Evolutionary conservation across 2,888 invertebrate genomes (phyloP).

Genomic region (Drosophila aldrichi): DNA sequence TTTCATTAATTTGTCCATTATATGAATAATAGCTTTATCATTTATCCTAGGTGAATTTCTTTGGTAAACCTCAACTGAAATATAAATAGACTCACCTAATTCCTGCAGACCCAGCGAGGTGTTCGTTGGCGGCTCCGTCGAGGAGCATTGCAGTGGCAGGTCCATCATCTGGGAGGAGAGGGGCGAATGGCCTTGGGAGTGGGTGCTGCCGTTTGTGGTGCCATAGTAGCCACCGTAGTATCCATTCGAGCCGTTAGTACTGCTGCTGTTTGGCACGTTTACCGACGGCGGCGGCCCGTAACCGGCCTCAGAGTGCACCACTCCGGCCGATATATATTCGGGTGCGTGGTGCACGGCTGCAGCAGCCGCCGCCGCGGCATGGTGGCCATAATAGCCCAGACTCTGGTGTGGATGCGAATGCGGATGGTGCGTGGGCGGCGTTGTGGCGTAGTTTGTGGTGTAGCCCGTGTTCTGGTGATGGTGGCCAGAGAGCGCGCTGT

Average conservation of each 20-base stretch:
- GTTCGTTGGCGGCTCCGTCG: slow-evolving; percentile 85
- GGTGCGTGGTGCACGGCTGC: slow-evolving; percentile 80
- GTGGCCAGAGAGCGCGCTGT: slow-evolving; percentile 81
- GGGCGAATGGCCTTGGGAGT: slow-evolving; percentile 83
- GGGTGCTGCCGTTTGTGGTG: slow-evolving; percentile 82
- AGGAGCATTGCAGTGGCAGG: slow-evolving; percentile 85
- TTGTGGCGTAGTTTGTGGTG: slow-evolving; percentile 72
- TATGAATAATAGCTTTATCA: too few species aligned
- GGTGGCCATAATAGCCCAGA: slow-evolving; percentile 82
- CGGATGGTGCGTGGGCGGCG: slow-evolving; percentile 77
- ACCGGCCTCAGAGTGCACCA: slow-evolving; percentile 77
- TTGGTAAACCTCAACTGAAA: background rate
- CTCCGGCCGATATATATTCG: slow-evolving; percentile 79
- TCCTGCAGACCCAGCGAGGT: slow-evolving; percentile 85
- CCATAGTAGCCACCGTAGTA: slow-evolving; percentile 85
- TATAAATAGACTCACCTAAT: slow-evolving; percentile 76
- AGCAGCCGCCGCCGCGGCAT: slow-evolving; percentile 77
- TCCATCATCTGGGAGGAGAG: slow-evolving; percentile 85
- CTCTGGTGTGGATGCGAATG: slow-evolving; percentile 80
- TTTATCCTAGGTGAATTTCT: too few species aligned
- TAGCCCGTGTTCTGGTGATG: slow-evolving; percentile 83
- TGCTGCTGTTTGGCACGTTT: slow-evolving; percentile 74
- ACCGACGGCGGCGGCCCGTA: slow-evolving; percentile 81
- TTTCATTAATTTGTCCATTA: too few species aligned
- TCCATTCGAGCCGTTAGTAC: slow-evolving; percentile 73